phyloP scores from a whole-genome alignment of 2,888 invertebrate species.

The Barypeithes pellucidus region DNA sequence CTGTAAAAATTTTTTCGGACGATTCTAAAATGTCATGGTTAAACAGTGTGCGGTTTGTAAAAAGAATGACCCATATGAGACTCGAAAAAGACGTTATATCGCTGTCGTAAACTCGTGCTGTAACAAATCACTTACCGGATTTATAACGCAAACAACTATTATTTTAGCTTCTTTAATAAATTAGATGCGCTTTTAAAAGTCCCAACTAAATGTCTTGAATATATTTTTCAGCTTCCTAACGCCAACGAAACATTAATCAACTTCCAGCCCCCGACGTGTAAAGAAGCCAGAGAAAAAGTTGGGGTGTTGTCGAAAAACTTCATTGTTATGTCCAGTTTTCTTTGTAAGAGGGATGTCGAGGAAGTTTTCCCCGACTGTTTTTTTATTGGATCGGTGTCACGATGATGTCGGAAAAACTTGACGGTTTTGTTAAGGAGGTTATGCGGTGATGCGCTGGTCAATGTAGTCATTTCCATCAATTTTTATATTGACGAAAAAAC shows the following conservation, averaged over 20 bases:
- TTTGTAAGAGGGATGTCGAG: conserved; percentile 3
- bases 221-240: background rate
- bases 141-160: too few relatives aligned
- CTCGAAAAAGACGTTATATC: too few relatives aligned
- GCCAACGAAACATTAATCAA: background rate
- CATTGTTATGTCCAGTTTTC: conserved; percentile 17
- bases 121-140: too few relatives aligned
- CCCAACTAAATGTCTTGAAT: background rate
- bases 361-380: conserved; percentile 1
- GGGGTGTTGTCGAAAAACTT: background rate
- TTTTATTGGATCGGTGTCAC: conserved; percentile 10
- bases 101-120: too few relatives aligned
- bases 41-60: too few relatives aligned
- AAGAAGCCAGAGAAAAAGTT: conserved; percentile 6
- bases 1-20: too few relatives aligned
- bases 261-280: background rate
- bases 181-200: background rate
- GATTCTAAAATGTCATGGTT: too few relatives aligned
- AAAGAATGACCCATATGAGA: too few relatives aligned
- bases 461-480: too few relatives aligned
- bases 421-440: background rate
- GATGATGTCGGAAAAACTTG: background rate
- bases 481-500: too few relatives aligned
- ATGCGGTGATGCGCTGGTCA: background rate
- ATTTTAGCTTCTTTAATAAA: too few relatives aligned